Evolutionary conservation across 2,113 vertebrate species (phyloP), one percentile per base, ranked within the genome.

Genomic region (Labrus mixtus): DNA sequence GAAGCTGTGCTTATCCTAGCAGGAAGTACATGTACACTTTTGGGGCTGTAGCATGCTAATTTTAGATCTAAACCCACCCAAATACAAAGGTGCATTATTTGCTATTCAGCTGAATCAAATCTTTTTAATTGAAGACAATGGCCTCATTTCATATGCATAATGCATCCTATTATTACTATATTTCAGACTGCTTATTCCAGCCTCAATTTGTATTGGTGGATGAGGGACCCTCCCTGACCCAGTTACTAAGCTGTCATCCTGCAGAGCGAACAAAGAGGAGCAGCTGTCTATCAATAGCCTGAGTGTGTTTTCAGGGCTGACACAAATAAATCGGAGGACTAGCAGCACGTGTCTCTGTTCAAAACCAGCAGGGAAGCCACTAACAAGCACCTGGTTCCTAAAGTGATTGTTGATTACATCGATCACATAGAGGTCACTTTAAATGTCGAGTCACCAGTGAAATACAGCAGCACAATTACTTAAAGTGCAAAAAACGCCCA

Each of bases 171-270:
- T 50, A 74, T 54, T 60, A 61, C 45, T 63, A 54, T 66, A 68
- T 33, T 20, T 6, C 37, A 71, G 39, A 82, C 53, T 81, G 70
- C 51, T 73, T 53, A 62, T 79, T 70, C 37, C 65, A 71, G 61
- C 72, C 2, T 45, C 20, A 1, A 41, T 69, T 63, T 53, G 65
- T 64, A 68, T 25, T 61, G 68, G 78, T 63, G 63, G 77, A 84
- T 74, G 54, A 77, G 73, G 82, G 85, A 88, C 70, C 84, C 82
- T 79, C 53, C 46, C 72, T 92, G 93, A 91, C 91, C 90, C 90
- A 92, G 46, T 88, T 93, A 88, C 78, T 86, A 86, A 88, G 82
- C 90, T 69, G 89, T 86, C 86, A 82, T 90, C 78, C 73, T 85
- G 66, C 76, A 68, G 67, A 74, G 78, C 61, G 87, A 89, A 92